Evolutionary conservation across 64 coral and sea anemone genomes (phyloP), one percentile per base, ranked within the genome.

Genomic region (Actinia tenebrosa): DNA sequence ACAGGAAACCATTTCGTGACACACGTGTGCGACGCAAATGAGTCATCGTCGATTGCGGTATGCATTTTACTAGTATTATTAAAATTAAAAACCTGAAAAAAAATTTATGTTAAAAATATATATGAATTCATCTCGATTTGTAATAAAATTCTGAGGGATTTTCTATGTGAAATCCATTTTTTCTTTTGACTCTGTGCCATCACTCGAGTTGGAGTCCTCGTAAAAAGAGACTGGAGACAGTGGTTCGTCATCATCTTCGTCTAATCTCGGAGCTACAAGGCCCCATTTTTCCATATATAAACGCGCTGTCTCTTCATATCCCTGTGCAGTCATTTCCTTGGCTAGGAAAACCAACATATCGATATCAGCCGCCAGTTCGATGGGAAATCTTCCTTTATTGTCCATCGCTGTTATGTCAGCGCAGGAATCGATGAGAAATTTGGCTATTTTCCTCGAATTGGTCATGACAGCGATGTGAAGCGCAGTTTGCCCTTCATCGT

Each of bases 211-310:
- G 5, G 50, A 64, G 20, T 86, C 83, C 77, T 90, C 89, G 55
- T 80, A 72, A 47, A 79, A 59, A 44, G 71, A 90, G 22, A 75
- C 55, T 75, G 89, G 82, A 20, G 89, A 90, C 18, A 53, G 15
- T 20, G 88, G 86, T 64, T 23, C 87, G 30, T 81, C 79, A 16
- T 50, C 79, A 14, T 81, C 79, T 25, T 89, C 87, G 9, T 77
- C 66, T 22, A 78, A 64, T 52, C 56, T 44, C 1, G 78, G 71
- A 0, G 89, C 71, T 61, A 83, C 20, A 5, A 90, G 44, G 1
- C 83, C 89, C 89, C 89, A 90, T 43, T 90, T 90, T 86, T 90
- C 89, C 20, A 90, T 66, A 78, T 90, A 90, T 63, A 90, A 72
- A 5, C 89, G n/a, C 19, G 89, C 89, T 0, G 89, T 90, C 44